Base-by-base conservation (phyloP, 2,113 vertebrate species). In the Megaceryle torquata region DNA sequence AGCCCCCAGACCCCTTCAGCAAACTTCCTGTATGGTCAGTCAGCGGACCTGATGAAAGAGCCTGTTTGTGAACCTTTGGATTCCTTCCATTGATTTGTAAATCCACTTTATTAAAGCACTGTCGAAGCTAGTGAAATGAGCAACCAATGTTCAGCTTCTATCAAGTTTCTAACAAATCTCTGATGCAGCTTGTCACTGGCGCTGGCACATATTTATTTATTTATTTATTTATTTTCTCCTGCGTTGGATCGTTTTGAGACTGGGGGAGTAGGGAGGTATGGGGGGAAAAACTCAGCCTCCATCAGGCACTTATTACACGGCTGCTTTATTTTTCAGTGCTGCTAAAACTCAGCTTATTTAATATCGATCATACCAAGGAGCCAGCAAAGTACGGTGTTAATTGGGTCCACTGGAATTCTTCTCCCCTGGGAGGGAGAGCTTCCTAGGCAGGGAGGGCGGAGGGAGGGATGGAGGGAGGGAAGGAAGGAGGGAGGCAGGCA, bases 381-480 rank as follows among this genome's bases (percentile, higher is more conserved):
- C 96, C 86, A 92, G 97, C 97, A 74, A 98, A 97, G 96, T 96
- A 70, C 85, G 63, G 96, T 98, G 97, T 98, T 98, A 98, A 98
- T 98, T 98, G 97, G 98, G 98, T 98, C 97, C 98, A 97, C 95
- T 97, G 98, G 98, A 98, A 98, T 98, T 97, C 96, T 91, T 50
- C 57, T 86, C 96, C 96, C 95, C 26, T 20, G 97, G 89, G 98
- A 97, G 91, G 35, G 59, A 96, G 91, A 96, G 95, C 89, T 97
- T 97, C 97, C 86, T 91, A 91, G 92, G 89, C 96, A 96, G 89
- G 92, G 95, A 91, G 89, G 78, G 91, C 80, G 70, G 44, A 93
- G 51, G 68, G 94, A 84, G 95, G 86, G 97, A 96, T 10, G 43
- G 44, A 69, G 83, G n/a, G 39, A 96, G 69, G 79, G 94, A 96